Evolutionary conservation across 2,888 invertebrate genomes (phyloP).

Genomic region (Encarsia formosa): DNA sequence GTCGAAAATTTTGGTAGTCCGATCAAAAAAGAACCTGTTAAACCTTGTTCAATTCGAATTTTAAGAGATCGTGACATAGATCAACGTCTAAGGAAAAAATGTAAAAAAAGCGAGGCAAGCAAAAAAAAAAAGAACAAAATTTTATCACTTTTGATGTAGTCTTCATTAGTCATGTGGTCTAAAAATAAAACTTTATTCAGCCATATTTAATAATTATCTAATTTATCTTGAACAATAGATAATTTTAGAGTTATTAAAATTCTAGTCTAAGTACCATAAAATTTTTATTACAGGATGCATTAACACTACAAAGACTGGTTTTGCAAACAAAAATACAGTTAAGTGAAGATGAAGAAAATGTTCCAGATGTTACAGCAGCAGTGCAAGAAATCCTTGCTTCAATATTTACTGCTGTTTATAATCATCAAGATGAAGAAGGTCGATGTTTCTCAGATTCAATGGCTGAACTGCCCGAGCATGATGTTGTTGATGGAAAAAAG

Average conservation of each 20-base stretch:
- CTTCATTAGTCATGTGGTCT: constrained; percentile 20
- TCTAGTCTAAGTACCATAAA: background rate
- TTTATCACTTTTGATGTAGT: too few species aligned
- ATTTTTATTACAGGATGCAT: constrained; percentile 66
- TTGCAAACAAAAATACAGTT: constrained; percentile 88
- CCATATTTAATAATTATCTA: constrained; percentile 19
- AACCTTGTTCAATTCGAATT: constrained; percentile 43
- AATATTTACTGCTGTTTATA: constrained; percentile 89
- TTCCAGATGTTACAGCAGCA: constrained; percentile 84
- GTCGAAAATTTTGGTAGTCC: constrained; percentile 5
- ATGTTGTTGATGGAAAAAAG: constrained; percentile 63
- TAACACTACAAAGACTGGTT: constrained; percentile 86
- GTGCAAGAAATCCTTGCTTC: constrained; percentile 88
- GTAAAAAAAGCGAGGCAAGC: constrained; percentile 33
- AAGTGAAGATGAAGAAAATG: constrained; percentile 76
- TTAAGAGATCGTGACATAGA: constrained; percentile 42
- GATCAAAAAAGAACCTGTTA: constrained; percentile 29
- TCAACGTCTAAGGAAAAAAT: constrained; percentile 41
- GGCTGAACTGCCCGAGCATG: constrained; percentile 87
- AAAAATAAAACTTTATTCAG: constrained; percentile 24
- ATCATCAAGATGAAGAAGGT: constrained; percentile 95
- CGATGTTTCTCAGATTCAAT: constrained; percentile 95
- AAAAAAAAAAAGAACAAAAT: too few species aligned
- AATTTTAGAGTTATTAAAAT: background rate
- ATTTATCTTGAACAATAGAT: constrained; percentile 16